Evolutionary conservation across 2,888 invertebrate genomes (phyloP), one percentile per base, ranked within the genome.

Genomic region (Andrena fulva): DNA sequence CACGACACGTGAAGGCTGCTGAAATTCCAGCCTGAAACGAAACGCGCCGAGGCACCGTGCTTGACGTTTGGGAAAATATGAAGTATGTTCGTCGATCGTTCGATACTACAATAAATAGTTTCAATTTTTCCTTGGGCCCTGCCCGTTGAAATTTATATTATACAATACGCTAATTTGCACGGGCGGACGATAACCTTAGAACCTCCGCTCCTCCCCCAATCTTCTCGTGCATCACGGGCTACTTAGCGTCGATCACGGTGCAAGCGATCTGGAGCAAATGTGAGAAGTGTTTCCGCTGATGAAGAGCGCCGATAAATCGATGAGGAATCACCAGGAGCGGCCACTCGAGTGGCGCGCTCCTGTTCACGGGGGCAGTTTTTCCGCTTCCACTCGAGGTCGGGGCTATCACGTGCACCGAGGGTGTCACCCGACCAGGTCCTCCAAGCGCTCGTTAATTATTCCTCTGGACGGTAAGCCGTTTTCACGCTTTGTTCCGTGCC

Each of bases 371-470:
- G 31, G 56, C 33, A 77, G 76, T 81, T 83, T 85, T 87, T 89
- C 87, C 82, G 86, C 82, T 89, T 89, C 87, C 85, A 80, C 84
- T 89, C 80, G 73, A 78, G 67, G 74, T 52, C 68, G 69, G 42
- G 42, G 73, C 33, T 42, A 62, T 63, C 74, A 72, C 71, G 71
- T 64, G 84, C 69, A 79, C 60, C 63, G 29, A 31, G 31, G 33
- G 56, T 54, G 80, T 69, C 80, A 60, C 75, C 76, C 52, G 72
- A 83, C 67, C 81, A 42, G 62, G 50, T 77, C 80, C 79, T 88
- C 80, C 75, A 77, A 71, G 68, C 64, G 66, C 76, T 79, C 82
- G 77, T 89, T 87, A 89, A 86, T 88, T 87, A 86, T 77, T 72
- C 77, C 71, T 75, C 71, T 62, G 56, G 75, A 76, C 71, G 52